These are phyloP conservation scores for Labeo rohita DNA, from an alignment of 2,113 vertebrate genomes.

Conservation along the genomic window DNA sequence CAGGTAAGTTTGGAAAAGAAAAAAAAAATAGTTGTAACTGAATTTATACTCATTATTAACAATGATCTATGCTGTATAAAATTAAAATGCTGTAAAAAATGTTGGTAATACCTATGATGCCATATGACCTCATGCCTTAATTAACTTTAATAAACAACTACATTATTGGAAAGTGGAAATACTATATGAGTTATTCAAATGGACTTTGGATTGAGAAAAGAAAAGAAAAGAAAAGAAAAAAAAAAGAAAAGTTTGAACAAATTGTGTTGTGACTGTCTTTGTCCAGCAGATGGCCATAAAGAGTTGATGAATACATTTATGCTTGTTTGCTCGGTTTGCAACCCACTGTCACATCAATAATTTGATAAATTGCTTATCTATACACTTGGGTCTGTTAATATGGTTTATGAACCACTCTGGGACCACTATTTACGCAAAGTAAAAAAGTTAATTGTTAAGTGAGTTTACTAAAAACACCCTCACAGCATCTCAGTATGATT, in stretches of 20 bases:
- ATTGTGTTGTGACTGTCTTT: neutral
- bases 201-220: neutral
- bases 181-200: neutral
- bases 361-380: neutral
- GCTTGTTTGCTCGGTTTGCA: neutral
- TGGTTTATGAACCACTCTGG: neutral
- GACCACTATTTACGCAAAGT: neutral
- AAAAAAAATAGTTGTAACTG: no score
- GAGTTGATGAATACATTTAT: neutral
- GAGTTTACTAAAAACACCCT: no score
- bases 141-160: neutral
- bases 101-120: neutral
- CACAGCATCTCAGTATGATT: neutral
- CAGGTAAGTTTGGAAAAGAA: no score
- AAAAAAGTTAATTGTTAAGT: neutral
- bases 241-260: neutral
- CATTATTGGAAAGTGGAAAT: neutral
- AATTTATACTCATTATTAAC: no score
- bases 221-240: neutral
- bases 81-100: neutral
- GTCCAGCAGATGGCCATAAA: conserved; percentile 49
- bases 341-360: neutral
- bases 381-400: neutral
- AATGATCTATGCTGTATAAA: no score
- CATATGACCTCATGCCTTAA: no score